Base-by-base conservation (phyloP, 1,140 invertebrate genomes). In the Callitettix versicolor region DNA sequence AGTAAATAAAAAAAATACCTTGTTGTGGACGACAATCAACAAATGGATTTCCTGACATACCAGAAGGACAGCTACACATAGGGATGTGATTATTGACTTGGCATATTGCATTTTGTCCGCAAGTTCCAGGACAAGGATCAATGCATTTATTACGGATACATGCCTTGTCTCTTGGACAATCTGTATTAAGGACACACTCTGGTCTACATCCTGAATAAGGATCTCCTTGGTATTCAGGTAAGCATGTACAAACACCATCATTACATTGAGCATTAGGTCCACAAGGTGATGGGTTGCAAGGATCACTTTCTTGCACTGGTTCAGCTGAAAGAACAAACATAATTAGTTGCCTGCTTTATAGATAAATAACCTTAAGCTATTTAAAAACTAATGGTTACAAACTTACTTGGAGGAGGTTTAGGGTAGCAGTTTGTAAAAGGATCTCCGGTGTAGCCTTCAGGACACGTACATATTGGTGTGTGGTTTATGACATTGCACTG, bases 111-210 rank as follows among this genome's bases (percentile, higher is more conserved):
- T 69, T 65, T 11, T 64, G 53, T 15, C 69, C 68, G 60, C 72
- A 73, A 48, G 64, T 61, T 56, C 62, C 64, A 43, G 63, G 60
- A 55, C 75, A 77, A 24, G 85, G 85, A 74, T 88, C 80, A 1
- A 79, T 71, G 63, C 86, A 89, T 66, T 82, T 82, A 58, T 82
- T 81, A 60, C 80, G 79, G 49, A 80, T 77, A 62, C 88, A 91
- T 2, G 85, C 79, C 68, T 80, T 85, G 41, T 78, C 74, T 59
- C 77, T 75, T 9, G 78, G 67, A 66, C 85, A 87, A 62, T 86
- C 84, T 2, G 76, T 74, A 64, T 85, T 86, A 18, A 81, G 73
- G 3, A 82, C 73, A 70, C 85, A 87, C 71, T 85, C 79, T 22
- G 81, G 81, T 66, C 82, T 72, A 71, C 79, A 86, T 24, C 79